These are phyloP conservation scores for Ectemnius continuus DNA, from an alignment of 2,888 invertebrate species.

Conservation along the genomic window DNA sequence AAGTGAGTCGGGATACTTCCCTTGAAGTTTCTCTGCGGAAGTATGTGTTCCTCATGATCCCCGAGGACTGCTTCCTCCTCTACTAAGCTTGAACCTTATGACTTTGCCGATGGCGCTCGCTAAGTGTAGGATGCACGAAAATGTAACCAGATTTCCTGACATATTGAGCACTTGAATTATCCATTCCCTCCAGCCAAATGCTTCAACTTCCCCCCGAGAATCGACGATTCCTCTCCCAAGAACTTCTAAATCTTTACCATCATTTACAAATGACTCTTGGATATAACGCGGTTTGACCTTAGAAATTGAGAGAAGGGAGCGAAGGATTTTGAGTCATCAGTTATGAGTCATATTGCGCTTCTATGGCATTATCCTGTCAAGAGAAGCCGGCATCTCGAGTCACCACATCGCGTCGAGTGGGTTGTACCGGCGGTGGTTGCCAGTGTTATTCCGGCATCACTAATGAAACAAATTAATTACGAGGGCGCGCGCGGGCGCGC, in stretches of 20 bases:
- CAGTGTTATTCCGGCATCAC: constrained; percentile 1
- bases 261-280: too few relatives aligned
- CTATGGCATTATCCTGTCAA: constrained; percentile 31
- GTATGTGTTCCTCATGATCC: not conserved
- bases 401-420: constrained; percentile 23
- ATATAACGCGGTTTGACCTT: not conserved
- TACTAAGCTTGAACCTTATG: constrained; percentile 21
- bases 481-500: constrained; percentile 1
- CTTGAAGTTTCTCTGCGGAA: not conserved
- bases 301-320: not conserved
- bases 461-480: constrained; percentile 51
- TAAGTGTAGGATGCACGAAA: not conserved
- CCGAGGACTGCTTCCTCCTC: not conserved
- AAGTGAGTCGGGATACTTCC: constrained; percentile 26
- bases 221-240: too few relatives aligned
- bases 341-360: constrained; percentile 38
- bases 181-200: not conserved
- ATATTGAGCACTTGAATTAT: not conserved
- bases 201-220: too few relatives aligned
- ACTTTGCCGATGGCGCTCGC: constrained; percentile 19
- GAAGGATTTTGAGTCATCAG: constrained; percentile 17
- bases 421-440: not conserved
- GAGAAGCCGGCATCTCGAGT: constrained; percentile 22
- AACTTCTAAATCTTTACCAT: too few relatives aligned
- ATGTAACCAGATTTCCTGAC: constrained; percentile 1